Percentiles rank a stretch among this genome's conserved stretches.
Evolutionary conservation across 2,113 vertebrate species (phyloP).

Genomic region (Toxotes chatareus): DNA sequence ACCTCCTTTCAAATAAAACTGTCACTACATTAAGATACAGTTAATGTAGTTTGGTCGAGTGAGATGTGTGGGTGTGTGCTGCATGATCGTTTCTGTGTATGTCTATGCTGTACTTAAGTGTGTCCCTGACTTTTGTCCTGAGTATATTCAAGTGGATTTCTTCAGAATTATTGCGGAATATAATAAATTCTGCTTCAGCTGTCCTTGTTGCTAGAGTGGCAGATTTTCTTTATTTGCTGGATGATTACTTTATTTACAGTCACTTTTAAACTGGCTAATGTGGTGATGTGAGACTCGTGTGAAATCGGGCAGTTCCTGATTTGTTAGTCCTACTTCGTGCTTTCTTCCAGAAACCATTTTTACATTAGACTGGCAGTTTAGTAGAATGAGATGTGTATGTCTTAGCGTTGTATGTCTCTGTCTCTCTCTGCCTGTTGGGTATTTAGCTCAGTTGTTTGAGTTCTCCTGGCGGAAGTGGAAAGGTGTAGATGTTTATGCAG

Average conservation of each 20-base stretch:
- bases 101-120: not conserved
- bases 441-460: slow-evolving; percentile 10
- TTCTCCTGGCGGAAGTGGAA: slow-evolving; percentile 14
- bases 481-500: slow-evolving; percentile 73
- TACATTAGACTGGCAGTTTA: not conserved
- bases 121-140: not conserved
- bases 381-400: not conserved
- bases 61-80: not conserved
- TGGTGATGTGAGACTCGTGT: not conserved
- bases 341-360: not conserved
- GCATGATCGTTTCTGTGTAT: not conserved
- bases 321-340: not conserved
- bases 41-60: not conserved
- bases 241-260: not conserved
- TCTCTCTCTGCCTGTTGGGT: slow-evolving; percentile 10
- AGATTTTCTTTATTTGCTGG: not conserved
- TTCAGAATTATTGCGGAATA: not conserved
- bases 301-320: not conserved
- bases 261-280: not conserved
- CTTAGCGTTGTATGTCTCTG: not conserved
- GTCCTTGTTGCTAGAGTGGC: not conserved
- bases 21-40: not conserved
- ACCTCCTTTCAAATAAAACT: not conserved
- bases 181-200: not conserved
- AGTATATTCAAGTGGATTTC: not conserved